phyloP scores from a whole-genome alignment of 2,797 vertebrate species.

The Coilia nasus region DNA sequence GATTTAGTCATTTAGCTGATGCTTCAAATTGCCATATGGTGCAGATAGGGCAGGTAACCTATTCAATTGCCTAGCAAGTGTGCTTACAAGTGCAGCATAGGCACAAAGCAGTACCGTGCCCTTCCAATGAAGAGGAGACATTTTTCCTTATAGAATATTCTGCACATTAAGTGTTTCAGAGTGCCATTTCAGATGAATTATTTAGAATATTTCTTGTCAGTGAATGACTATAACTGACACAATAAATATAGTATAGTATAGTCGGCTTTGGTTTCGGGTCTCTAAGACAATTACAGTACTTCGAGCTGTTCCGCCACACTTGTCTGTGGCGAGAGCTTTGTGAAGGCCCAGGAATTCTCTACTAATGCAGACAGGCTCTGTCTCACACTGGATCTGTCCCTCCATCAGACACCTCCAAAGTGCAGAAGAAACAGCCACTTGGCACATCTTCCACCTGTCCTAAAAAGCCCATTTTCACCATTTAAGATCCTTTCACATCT shows the following conservation, averaged over 20 bases:
- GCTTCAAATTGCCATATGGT: neutral
- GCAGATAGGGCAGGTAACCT: neutral
- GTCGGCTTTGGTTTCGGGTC: neutral
- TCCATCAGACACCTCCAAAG: neutral
- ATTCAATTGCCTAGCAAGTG: neutral
- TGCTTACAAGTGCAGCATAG: neutral
- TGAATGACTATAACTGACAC: neutral
- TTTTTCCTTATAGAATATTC: neutral
- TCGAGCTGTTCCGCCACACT: too few species aligned
- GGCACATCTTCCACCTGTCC: neutral
- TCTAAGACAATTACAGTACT: neutral
- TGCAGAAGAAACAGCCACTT: neutral
- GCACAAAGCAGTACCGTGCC: neutral
- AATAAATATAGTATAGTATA: neutral
- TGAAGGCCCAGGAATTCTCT: neutral
- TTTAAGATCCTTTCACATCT: conserved; percentile 3
- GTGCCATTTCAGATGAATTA: neutral
- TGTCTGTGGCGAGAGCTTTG: neutral
- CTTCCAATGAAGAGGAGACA: neutral
- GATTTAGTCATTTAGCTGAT: neutral
- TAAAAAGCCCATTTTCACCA: conserved; percentile 15
- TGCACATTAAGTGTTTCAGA: neutral
- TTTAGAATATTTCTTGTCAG: neutral
- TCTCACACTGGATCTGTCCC: neutral
- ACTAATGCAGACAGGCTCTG: neutral